Conservation (phyloP, 64 coral and sea anemone genomes). For the Pocillopora damicornis region DNA sequence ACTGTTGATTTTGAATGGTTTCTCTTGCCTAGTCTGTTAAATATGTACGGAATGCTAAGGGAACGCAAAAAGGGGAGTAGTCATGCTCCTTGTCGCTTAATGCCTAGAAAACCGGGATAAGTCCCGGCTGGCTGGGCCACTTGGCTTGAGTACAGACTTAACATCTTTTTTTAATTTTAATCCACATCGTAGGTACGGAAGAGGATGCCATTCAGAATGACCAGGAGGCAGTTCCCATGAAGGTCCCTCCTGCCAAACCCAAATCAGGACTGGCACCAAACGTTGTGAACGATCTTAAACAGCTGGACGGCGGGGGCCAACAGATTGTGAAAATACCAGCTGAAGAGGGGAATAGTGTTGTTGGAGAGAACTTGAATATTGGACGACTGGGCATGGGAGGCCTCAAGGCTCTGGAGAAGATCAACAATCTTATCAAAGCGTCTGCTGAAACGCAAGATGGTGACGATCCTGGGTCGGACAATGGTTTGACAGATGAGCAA, state of each 20-base stretch:
- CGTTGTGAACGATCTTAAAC: constrained; percentile 51
- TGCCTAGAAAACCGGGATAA: too few relatives aligned
- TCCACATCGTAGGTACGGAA: constrained; percentile 26
- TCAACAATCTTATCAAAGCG: constrained; percentile 90
- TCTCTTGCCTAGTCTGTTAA: too few relatives aligned
- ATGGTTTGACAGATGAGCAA: constrained; percentile 89
- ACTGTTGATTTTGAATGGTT: too few relatives aligned
- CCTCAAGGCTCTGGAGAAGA: constrained; percentile 89
- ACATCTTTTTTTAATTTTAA: not conserved
- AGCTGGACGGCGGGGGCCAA: constrained; percentile 47
- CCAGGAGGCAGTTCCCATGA: not conserved
- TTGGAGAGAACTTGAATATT: constrained; percentile 77
- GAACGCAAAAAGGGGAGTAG: not conserved
- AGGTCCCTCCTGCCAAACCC: not conserved
- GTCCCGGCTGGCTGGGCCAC: not conserved
- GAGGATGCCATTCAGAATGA: constrained; percentile 36
- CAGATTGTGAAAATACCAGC: constrained; percentile 20
- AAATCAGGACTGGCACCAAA: constrained; percentile 20
- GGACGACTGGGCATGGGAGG: constrained; percentile 93
- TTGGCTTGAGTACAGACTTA: not conserved
- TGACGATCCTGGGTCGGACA: constrained; percentile 62
- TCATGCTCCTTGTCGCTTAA: not conserved
- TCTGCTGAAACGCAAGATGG: constrained; percentile 82
- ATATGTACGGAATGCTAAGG: too few relatives aligned
- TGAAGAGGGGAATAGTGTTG: constrained; percentile 19